These are phyloP conservation scores for Rynchops niger DNA, from an alignment of 2,113 vertebrate species.

Conservation along the genomic window DNA sequence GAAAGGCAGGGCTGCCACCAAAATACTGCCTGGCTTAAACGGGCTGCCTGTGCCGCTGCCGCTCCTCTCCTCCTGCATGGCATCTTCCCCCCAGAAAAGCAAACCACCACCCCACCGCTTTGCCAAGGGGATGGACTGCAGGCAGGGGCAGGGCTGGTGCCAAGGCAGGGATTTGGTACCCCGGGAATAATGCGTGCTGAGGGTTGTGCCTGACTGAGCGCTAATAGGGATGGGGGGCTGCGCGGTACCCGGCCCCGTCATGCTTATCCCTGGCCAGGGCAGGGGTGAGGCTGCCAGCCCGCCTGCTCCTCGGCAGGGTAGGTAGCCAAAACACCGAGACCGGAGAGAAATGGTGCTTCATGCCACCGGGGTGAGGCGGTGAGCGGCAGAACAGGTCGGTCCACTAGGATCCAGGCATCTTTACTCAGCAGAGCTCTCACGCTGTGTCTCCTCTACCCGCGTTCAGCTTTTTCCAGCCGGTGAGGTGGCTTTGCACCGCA, in stretches of 20 bases:
- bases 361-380: neutral
- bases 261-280: neutral
- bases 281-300: neutral
- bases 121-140: neutral
- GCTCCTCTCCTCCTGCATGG: fast-evolving
- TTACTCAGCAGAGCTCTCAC: neutral
- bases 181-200: fast-evolving
- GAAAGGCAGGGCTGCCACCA: slow-evolving; percentile 21
- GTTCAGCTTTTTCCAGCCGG: fast-evolving
- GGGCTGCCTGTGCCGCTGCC: neutral
- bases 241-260: fast-evolving
- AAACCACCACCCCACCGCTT: fast-evolving
- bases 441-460: neutral
- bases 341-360: neutral
- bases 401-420: neutral
- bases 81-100: fast-evolving
- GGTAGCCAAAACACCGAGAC: neutral
- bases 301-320: fast-evolving
- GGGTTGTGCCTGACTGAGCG: neutral
- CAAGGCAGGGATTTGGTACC: neutral
- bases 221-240: fast-evolving
- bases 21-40: slow-evolving; percentile 74
- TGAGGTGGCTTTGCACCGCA: neutral
- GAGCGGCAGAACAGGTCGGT: neutral
- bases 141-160: neutral